Base-by-base conservation (phyloP, 1,140 invertebrate genomes). In the Belonocnema kinseyi region DNA sequence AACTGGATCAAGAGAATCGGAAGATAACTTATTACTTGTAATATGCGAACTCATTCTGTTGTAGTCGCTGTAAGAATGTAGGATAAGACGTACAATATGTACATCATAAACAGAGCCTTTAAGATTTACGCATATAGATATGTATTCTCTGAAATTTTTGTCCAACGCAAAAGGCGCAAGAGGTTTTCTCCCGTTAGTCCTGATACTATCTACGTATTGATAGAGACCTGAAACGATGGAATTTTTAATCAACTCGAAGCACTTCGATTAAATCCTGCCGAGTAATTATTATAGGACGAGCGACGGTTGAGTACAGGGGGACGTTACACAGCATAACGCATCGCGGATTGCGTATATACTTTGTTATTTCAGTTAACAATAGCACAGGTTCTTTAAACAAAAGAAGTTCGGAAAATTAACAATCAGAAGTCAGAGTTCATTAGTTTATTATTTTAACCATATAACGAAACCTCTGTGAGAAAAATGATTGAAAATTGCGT, bases 241-340 rank as follows among this genome's bases (percentile, higher is more conserved):
- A 89, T 90, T 88, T 90, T 90, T 89, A 88, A 90, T 90, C 85
- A 85, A 80, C 82, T 74, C 73, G 80, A 70, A 79, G 82, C 85
- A 81, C 54, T 50, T 79, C 85, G 87, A 89, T 90, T 88, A 86
- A 89, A 89, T 89, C 85, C 84, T 81, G 86, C 82, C 86, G 83
- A 88, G 88, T 90, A 90, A 90, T 90, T 90, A 89, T 82, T 75
- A 56, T 82, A 33, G 26, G 26, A 78, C 73, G 84, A 75, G 50
- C 50, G 26, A 46, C 46, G 56, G 76, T 74, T 11, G 40, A 46
- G 40, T 46, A 11, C 11, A 58, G 74, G 40, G 66, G 46, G 58
- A 76, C 75, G 79, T 84, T 87, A 85, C 83, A 83, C 83, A 77
- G 85, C 79, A 82, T 72, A 79, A 83, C 73, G 70, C 40, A 46